A percentile compares a stretch with the other conserved stretches of the same genome.
Conservation (phyloP, 2,888 invertebrate genomes). For the Oscheius myriophilus region DNA sequence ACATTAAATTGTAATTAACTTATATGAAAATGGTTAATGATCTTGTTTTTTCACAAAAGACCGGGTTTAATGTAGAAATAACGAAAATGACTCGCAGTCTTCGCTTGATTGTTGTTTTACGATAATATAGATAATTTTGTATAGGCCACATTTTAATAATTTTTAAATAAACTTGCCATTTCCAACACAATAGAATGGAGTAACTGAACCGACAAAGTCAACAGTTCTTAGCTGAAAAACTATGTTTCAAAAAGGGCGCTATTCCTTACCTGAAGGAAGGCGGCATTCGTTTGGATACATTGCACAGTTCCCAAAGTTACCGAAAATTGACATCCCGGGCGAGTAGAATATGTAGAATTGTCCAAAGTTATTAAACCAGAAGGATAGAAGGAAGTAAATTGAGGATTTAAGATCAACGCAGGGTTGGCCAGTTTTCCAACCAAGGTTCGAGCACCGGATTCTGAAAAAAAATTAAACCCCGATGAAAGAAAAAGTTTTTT, state of each 20-base stretch:
- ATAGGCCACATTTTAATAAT: neutral
- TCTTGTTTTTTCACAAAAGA: no score
- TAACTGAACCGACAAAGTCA: neutral
- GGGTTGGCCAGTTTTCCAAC: neutral
- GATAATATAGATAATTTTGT: no score
- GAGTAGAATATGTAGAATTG: neutral
- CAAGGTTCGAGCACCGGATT: neutral
- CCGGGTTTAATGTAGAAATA: no score
- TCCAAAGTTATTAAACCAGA: no score
- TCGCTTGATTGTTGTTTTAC: no score
- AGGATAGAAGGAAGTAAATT: no score
- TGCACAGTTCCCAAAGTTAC: neutral
- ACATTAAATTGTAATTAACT: no score
- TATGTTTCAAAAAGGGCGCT: neutral
- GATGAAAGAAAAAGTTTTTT: no score
- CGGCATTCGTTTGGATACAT: neutral
- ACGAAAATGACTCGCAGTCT: no score
- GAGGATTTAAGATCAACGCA: no score
- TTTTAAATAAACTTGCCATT: neutral
- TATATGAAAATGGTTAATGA: no score
- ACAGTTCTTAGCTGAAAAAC: neutral
- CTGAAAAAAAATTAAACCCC: no score
- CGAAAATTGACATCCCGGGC: neutral
- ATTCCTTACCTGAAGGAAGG: neutral
- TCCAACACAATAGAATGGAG: slow-evolving; percentile 11